Evolutionary conservation across 1,140 invertebrate genomes (phyloP).

Genomic region (Patella vulgata): DNA sequence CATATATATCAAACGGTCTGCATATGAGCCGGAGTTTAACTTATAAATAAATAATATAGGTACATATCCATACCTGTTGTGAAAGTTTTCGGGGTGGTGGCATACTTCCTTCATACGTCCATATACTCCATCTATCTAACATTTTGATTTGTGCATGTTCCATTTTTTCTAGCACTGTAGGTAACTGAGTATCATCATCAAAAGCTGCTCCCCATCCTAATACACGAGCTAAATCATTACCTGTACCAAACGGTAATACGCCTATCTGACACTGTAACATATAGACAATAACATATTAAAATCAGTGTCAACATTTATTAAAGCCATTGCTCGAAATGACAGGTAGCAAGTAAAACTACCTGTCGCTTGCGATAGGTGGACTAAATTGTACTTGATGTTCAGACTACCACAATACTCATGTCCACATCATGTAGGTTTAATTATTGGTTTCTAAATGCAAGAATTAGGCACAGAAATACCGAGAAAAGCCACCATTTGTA

Average conservation of each 20-base stretch:
- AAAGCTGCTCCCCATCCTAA: slow-evolving; percentile 96
- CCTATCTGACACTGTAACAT: slow-evolving; percentile 62
- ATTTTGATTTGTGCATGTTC: slow-evolving; percentile 95
- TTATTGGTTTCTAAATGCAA: no score
- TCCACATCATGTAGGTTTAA: no score
- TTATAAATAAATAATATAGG: neutral
- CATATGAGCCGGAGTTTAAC: neutral
- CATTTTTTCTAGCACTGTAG: slow-evolving; percentile 90
- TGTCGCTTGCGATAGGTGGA: no score
- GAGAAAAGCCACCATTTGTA: no score
- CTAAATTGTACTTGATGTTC: no score
- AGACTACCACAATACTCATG: no score
- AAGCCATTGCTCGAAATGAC: no score
- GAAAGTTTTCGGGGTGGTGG: slow-evolving; percentile 62
- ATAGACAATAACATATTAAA: no score
- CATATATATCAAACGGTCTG: neutral
- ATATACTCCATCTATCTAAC: slow-evolving; percentile 94
- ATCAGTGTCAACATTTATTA: no score
- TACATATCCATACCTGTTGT: slow-evolving; percentile 44
- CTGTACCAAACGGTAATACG: slow-evolving; percentile 92
- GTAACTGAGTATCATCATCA: slow-evolving; percentile 93
- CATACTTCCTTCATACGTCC: slow-evolving; percentile 78
- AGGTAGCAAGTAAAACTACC: no score
- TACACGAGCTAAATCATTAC: slow-evolving; percentile 93
- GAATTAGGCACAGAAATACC: no score